Evolutionary conservation across 2,888 invertebrate genomes (phyloP), one percentile per base, ranked within the genome.

Genomic region (Lasius platythorax): DNA sequence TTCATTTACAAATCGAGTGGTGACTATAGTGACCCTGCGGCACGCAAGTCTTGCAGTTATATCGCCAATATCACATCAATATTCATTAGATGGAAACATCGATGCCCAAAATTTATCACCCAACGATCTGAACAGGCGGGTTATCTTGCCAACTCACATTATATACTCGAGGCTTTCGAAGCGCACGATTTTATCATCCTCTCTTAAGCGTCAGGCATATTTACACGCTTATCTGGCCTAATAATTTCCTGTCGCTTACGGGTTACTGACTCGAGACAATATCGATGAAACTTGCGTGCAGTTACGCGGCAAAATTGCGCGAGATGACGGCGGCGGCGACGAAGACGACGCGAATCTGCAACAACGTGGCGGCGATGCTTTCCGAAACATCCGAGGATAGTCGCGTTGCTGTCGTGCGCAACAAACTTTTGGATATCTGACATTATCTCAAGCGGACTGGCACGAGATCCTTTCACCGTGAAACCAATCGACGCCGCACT

Each of bases 381-480:
- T 72, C 76, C 50, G 64, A 79, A 78, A 79, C 67, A 78, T 58
- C 23, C 66, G 66, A 72, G 82, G 76, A 72, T 58, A 82, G 76
- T 70, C 79, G 6, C 70, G 58, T 43, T 53, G 73, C 40, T 58
- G 70, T 66, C 78, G 81, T 40, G 84, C n/a, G 56, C 66, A 73
- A 75, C 85, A 82, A 84, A 82, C 72, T 82, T 82, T 84, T 66
- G 72, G 67, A 82, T 73, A 64, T 66, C 84, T 74, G 81, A 85
- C 85, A 78, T 85, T 85, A 78, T 85, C 85, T 85, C 85, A 30
- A 78, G 72, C 76, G 40, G 56, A 66, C 56, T 72, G 58, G 70
- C 82, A 61, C 61, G 82, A 53, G 50, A 61, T 70, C 79, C 66
- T 72, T 79, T 53, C 61, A 70, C 72, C 46, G 33, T 40, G 66